Evolutionary conservation across 2,888 invertebrate species (phyloP), one percentile per base, ranked within the genome.

Genomic region (Candidula unifasciata): DNA sequence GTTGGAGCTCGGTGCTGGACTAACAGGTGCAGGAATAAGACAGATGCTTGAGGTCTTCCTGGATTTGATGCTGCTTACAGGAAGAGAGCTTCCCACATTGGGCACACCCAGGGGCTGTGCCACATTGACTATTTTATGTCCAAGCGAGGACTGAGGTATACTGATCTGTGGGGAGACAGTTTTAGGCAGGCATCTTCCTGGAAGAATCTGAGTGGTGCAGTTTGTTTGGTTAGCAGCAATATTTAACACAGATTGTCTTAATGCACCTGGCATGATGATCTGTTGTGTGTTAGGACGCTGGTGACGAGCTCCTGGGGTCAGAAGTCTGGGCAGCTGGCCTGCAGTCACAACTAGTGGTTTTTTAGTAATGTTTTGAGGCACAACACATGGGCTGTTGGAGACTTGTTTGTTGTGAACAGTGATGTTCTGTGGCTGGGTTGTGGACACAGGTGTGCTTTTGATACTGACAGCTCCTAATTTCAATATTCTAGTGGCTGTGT

Each of bases 341-440:
- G 74, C 52, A 54, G 10, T 82, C 0, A 82, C 5, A 60, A 35
- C 30, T 30, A 82, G 13, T 37, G 74, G 44, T 21, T 21, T 64
- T 18, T 60, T n/a, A 52, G 74, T 74, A 60, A 73, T 60, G 18
- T 44, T 30, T 27, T 60, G 18, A 54, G 81, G 54, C 18, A 80
- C 16, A 18, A 69, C 10, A n/a, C 21, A 54, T 30, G 71, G n/a
- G n/a, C 52, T 27, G 33, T 54, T 27, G 66, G 64, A 37, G 2
- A 2, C n/a, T 21, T 52, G 35, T 64, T n/a, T 60, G 13, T 37
- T 6, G 2, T 66, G 66, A n/a, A 44, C 27, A 27, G 8, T 44
- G 21, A 79, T 68, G 44, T 5, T 73, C 13, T 3, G 79, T 27
- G 30, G n/a, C 10, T 52, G 27, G 3, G 68, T 0, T 27, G 66